These are phyloP conservation scores for Neogobius melanostomus DNA, from an alignment of 2,113 vertebrate genomes.

Conservation along the genomic window DNA sequence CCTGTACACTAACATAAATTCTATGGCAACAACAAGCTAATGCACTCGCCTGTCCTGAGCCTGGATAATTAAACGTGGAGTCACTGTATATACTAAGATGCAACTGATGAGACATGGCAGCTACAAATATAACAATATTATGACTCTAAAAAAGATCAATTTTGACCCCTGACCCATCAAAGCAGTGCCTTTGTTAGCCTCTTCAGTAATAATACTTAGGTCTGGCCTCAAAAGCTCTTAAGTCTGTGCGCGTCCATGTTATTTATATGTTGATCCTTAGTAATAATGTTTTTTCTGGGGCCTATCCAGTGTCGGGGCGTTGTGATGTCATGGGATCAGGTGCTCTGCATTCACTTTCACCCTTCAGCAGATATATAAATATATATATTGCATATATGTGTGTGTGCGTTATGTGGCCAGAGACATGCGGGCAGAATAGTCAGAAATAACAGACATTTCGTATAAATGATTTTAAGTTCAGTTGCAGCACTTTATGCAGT, in stretches of 20 bases:
- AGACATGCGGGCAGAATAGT: neutral
- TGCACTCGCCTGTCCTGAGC: too few species aligned
- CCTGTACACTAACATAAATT: too few species aligned
- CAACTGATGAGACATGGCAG: too few species aligned
- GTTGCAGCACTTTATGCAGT: too few species aligned
- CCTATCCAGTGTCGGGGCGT: constrained; percentile 17
- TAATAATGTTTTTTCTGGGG: constrained; percentile 15
- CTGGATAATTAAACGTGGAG: too few species aligned
- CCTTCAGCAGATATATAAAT: constrained; percentile 25
- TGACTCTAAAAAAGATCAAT: too few species aligned
- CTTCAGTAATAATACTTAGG: neutral
- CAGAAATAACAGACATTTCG: neutral
- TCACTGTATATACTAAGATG: too few species aligned
- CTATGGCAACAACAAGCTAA: too few species aligned
- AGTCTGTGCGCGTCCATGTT: neutral
- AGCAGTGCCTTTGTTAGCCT: neutral
- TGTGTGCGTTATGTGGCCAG: constrained; percentile 17
- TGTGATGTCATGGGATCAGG: constrained; percentile 48
- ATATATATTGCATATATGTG: constrained; percentile 1
- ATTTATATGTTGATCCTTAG: constrained; percentile 11
- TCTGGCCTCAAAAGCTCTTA: neutral
- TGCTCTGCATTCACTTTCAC: constrained; percentile 49
- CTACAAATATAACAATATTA: neutral
- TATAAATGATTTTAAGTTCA: too few species aligned
- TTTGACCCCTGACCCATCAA: neutral